Evolutionary conservation across 2,888 invertebrate species (phyloP), one percentile per base, ranked within the genome.

Genomic region (Eristalis tenax): DNA sequence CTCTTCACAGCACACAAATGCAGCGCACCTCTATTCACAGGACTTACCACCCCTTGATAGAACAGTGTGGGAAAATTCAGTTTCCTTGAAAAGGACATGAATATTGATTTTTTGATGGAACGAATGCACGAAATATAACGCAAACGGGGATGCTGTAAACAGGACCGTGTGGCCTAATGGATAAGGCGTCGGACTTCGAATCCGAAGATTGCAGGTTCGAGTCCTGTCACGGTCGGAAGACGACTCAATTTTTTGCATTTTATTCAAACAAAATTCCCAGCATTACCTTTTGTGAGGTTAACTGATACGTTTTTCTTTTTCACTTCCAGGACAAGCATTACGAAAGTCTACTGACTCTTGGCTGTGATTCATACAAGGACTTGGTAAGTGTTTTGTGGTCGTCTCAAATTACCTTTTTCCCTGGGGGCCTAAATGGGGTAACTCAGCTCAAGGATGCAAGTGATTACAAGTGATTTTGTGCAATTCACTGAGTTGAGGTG

Each of bases 131-230:
- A 43, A 8, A 75, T 83, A 35, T 66, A 22, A 23, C 26, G 56
- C 56, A 66, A 18, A 11, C 78, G 22, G 22, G 56, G 83, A 86
- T 86, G 86, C 86, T 86, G 86, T 43, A 76, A 32, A 73, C 32
- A 83, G 87, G 87, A 87, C 87, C 87, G 87, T 87, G 87, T 87
- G 87, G 87, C 87, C 87, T 87, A 87, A 87, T 87, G 87, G 87
- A 87, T 87, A 87, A 87, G 87, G 87, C 87, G 87, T 87, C 87
- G 87, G 87, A 87, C 87, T 87, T 87, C 87, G 87, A 87, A 87
- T 87, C 87, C 87, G 87, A 87, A 87, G 87, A 87, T 87, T 87
- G 87, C 87, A 87, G 87, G 87, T 87, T 87, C 87, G 87, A 87
- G 87, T 87, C 87, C 87, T 87, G 87, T 87, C 87, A 87, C 87